Evolutionary conservation across 2,113 vertebrate genomes (phyloP).

Genomic region (Salvelinus namaycush): DNA sequence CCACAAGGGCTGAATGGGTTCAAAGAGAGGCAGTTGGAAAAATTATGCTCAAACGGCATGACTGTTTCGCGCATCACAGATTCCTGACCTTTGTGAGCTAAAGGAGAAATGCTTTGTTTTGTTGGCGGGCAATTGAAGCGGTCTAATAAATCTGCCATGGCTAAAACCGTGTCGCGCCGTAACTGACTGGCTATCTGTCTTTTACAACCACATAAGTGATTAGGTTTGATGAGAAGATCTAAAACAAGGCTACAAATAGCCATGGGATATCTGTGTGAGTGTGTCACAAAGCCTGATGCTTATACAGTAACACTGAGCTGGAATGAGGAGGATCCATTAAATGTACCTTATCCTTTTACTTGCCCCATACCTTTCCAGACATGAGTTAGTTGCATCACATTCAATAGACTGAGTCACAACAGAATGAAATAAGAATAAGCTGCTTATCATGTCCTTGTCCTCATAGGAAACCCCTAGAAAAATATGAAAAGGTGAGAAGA

Average conservation of each 20-base stretch:
- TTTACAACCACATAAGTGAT: conserved; percentile 22
- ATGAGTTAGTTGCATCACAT: not conserved
- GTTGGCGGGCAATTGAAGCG: conserved; percentile 12
- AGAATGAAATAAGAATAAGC: not conserved
- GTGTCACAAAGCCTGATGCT: conserved; percentile 12
- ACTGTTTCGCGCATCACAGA: conserved; percentile 15
- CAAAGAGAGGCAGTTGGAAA: not conserved
- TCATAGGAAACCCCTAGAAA: not conserved
- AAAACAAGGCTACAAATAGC: conserved; percentile 31
- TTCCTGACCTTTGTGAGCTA: conserved; percentile 44
- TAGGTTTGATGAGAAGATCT: conserved; percentile 36
- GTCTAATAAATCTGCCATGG: conserved; percentile 17
- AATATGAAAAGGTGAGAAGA: not conserved
- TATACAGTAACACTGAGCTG: conserved; percentile 11
- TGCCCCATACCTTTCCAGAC: not conserved
- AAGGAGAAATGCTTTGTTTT: conserved; percentile 13
- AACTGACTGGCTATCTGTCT: not conserved
- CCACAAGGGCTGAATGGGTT: not conserved
- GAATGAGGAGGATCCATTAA: not conserved
- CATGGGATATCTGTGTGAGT: conserved; percentile 12
- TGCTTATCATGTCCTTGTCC: not conserved
- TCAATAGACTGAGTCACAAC: not conserved
- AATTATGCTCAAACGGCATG: conserved; percentile 5
- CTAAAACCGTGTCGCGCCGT: not conserved
- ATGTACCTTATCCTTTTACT: not conserved